Conservation (phyloP, 2,113 vertebrate genomes). For the Mus musculus region GRCm39 chr10:10890501-10891000, state of each 20-base stretch:
- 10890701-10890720: slow-evolving; percentile 12
- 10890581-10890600: background rate
- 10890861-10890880: background rate
- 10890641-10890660: background rate
- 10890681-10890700: background rate
- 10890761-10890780: background rate
- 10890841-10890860: background rate
- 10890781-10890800: background rate
- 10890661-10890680: background rate
- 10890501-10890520: background rate
- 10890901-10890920: background rate
- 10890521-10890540: background rate
- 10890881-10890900: background rate
- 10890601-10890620: background rate
- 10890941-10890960: background rate
- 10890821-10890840: slow-evolving; percentile 12
- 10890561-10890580: background rate
- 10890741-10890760: background rate
- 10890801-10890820: background rate
- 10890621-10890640: background rate
- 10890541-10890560: background rate
- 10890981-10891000: background rate
- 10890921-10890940: background rate
- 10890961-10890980: background rate
- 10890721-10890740: background rate